A percentile compares a stretch with the other conserved stretches of the same genome.
These are phyloP conservation scores for Eumerus sabulonum DNA, from an alignment of 2,888 invertebrate genomes.

Conservation along the genomic window DNA sequence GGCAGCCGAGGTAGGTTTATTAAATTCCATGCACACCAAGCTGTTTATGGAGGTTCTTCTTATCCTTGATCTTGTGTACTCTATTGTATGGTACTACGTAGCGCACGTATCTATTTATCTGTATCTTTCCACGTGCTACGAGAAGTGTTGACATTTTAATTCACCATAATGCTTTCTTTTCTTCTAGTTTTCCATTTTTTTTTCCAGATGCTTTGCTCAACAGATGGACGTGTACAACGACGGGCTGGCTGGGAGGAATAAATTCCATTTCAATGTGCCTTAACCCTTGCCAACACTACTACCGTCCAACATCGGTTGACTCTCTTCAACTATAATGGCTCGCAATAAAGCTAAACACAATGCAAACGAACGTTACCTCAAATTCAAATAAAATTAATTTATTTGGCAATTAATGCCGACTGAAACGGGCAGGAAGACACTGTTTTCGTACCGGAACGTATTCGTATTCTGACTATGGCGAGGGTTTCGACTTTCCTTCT, in stretches of 20 bases:
- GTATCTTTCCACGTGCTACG: not conserved
- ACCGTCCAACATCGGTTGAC: too few species aligned
- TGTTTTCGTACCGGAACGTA: too few species aligned
- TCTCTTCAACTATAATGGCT: not conserved
- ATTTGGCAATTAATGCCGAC: slow-evolving; percentile 55
- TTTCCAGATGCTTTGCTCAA: not conserved
- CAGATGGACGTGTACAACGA: not conserved
- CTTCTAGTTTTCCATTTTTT: slow-evolving; percentile 17
- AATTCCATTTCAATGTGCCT: slow-evolving; percentile 34
- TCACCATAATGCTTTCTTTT: slow-evolving; percentile 18
- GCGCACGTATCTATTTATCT: not conserved
- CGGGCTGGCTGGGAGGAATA: slow-evolving; percentile 7
- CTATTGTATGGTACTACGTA: not conserved
- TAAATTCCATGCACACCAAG: slow-evolving; percentile 54
- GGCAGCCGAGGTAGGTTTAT: slow-evolving; percentile 46
- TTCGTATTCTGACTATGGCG: too few species aligned
- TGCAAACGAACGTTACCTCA: slow-evolving; percentile 41
- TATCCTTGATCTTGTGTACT: slow-evolving; percentile 59
- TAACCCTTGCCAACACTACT: slow-evolving; percentile 19
- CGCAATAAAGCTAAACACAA: slow-evolving; percentile 26
- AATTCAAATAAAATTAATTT: slow-evolving; percentile 63
- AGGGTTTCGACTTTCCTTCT: too few species aligned
- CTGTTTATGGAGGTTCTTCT: slow-evolving; percentile 42
- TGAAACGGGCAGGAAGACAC: too few species aligned
- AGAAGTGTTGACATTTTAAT: slow-evolving; percentile 51